Evolutionary conservation across 2,113 vertebrate species (phyloP).

Genomic region (Piaya cayana): DNA sequence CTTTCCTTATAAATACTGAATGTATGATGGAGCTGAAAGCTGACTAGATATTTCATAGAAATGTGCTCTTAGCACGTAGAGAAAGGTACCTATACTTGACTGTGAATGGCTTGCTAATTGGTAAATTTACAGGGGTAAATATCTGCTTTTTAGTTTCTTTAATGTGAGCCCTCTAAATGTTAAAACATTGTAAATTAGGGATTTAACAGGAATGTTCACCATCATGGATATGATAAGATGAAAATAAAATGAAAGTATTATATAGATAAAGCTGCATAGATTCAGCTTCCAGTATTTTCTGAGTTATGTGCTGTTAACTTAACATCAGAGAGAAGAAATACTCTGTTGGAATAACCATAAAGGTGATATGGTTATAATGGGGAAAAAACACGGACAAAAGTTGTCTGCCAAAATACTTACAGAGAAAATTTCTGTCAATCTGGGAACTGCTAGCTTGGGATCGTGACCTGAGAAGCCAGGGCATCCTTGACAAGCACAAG

Average conservation of each 20-base stretch:
- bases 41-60: neutral
- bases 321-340: slow-evolving; percentile 39
- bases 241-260: slow-evolving; percentile 52
- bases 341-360: neutral
- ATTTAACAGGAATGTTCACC: slow-evolving; percentile 13
- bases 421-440: neutral
- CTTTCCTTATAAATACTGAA: neutral
- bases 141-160: neutral
- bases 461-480: neutral
- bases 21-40: neutral
- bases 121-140: neutral
- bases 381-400: neutral
- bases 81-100: neutral
- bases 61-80: neutral
- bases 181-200: slow-evolving; percentile 28
- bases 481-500: neutral
- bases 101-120: neutral
- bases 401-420: neutral
- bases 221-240: slow-evolving; percentile 15
- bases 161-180: neutral
- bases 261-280: slow-evolving; percentile 36
- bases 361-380: neutral
- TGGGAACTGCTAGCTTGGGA: neutral
- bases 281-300: slow-evolving; percentile 33
- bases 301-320: slow-evolving; percentile 21